Percentiles rank a stretch among this genome's conserved stretches.
These are phyloP conservation scores for Fukomys damarensis DNA, from an alignment of 2,113 vertebrate species.

Conservation along the genomic window DNA sequence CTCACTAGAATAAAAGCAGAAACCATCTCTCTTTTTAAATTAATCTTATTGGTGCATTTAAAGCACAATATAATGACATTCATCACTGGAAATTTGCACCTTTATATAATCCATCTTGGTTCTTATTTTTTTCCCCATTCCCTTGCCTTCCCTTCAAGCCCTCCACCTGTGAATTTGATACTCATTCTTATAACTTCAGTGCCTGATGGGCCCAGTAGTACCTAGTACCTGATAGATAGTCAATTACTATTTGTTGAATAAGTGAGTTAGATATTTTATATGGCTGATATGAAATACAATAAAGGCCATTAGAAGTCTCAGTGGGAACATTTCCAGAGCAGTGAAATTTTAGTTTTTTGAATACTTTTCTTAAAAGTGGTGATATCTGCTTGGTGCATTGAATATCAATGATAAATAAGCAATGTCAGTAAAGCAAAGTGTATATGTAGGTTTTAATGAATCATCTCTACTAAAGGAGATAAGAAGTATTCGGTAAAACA, in stretches of 20 bases:
- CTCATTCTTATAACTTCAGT: not conserved
- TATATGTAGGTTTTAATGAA: not conserved
- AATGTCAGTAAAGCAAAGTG: not conserved
- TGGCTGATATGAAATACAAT: not conserved
- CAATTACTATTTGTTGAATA: not conserved
- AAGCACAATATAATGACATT: too few relatives aligned
- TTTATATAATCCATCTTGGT: too few relatives aligned
- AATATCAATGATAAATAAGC: not conserved
- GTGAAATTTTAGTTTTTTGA: not conserved
- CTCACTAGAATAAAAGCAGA: not conserved
- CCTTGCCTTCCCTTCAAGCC: too few relatives aligned
- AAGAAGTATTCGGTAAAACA: not conserved
- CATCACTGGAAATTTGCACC: too few relatives aligned
- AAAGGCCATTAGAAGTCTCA: not conserved
- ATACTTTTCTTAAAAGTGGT: constrained; percentile 14
- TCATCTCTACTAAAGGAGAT: not conserved
- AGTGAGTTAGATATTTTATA: not conserved
- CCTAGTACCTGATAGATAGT: not conserved
- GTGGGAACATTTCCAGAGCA: not conserved
- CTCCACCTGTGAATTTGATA: too few relatives aligned
- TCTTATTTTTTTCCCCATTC: too few relatives aligned
- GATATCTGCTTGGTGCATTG: not conserved
- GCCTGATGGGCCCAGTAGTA: not conserved
- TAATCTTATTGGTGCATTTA: too few relatives aligned
- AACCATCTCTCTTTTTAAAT: not conserved